A percentile compares a stretch with the other conserved stretches of the same genome.
Evolutionary conservation across 2,888 invertebrate genomes (phyloP).

Genomic region (Drosophila pegasa): DNA sequence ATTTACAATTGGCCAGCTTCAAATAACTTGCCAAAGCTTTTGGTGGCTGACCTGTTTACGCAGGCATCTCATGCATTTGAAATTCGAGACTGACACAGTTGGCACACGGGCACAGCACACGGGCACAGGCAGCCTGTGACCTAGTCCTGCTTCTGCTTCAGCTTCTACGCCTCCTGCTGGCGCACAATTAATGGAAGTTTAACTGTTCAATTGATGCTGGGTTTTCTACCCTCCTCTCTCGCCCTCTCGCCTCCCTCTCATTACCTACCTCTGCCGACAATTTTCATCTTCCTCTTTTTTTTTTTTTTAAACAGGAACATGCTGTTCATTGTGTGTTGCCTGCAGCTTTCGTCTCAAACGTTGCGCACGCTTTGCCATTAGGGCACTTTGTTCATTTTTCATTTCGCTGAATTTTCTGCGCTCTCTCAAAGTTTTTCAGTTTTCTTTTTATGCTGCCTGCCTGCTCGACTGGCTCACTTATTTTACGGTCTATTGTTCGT

Average conservation of each 20-base stretch:
- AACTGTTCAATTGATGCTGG: slow-evolving; percentile 82
- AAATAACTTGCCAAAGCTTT: slow-evolving; percentile 57
- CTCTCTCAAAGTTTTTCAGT: slow-evolving; percentile 63
- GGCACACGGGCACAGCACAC: slow-evolving; percentile 51
- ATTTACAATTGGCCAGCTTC: slow-evolving; percentile 48
- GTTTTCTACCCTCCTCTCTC: slow-evolving; percentile 46
- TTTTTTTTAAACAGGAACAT: slow-evolving; percentile 68
- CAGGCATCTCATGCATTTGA: slow-evolving; percentile 70
- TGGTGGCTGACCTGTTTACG: slow-evolving; percentile 69
- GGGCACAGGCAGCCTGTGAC: background rate
- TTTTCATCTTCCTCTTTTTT: background rate
- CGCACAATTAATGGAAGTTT: slow-evolving; percentile 82
- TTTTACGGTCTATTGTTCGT: slow-evolving; percentile 83
- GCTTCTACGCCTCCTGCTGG: slow-evolving; percentile 39
- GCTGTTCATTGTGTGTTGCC: slow-evolving; percentile 60
- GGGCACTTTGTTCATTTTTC: slow-evolving; percentile 81
- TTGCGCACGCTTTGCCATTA: slow-evolving; percentile 64
- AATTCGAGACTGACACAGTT: slow-evolving; percentile 74
- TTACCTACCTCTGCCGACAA: slow-evolving; percentile 22
- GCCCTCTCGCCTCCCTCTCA: slow-evolving; percentile 15
- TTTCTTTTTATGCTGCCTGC: slow-evolving; percentile 58
- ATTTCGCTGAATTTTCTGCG: slow-evolving; percentile 78
- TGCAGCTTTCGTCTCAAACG: slow-evolving; percentile 8
- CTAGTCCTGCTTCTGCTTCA: background rate
- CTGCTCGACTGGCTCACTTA: slow-evolving; percentile 59